phyloP scores from a whole-genome alignment of 2,113 vertebrate species.

The Glaucidium brasilianum region DNA sequence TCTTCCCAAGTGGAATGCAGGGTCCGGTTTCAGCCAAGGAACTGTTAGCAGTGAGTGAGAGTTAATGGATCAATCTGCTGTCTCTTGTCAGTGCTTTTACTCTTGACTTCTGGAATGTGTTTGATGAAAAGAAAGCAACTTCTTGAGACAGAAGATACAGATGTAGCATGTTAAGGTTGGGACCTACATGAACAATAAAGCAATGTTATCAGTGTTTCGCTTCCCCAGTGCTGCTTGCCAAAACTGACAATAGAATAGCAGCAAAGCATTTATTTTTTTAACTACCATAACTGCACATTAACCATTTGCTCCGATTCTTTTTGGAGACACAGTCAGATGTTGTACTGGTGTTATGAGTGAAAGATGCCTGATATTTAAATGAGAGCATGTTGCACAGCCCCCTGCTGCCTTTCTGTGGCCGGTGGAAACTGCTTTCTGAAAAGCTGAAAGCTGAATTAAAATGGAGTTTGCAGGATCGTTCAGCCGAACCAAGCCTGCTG shows the following conservation, averaged over 20 bases:
- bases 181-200: slow-evolving; percentile 76
- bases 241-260: slow-evolving; percentile 66
- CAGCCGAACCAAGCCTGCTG: neutral
- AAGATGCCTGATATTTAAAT: neutral
- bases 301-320: slow-evolving; percentile 22
- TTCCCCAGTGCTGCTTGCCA: slow-evolving; percentile 61
- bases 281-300: slow-evolving; percentile 36
- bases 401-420: neutral
- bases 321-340: neutral
- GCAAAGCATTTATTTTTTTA: slow-evolving; percentile 65
- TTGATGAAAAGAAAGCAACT: slow-evolving; percentile 89
- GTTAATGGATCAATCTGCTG: slow-evolving; percentile 90
- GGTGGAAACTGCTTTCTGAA: neutral
- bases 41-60: slow-evolving; percentile 91
- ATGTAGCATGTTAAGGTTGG: slow-evolving; percentile 74
- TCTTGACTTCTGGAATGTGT: slow-evolving; percentile 92
- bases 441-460: neutral
- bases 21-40: slow-evolving; percentile 85
- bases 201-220: slow-evolving; percentile 71
- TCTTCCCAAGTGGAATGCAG: slow-evolving; percentile 85
- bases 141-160: slow-evolving; percentile 79
- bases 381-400: neutral
- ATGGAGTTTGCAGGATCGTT: neutral
- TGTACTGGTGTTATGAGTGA: neutral
- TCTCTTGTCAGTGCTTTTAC: slow-evolving; percentile 88